Percentiles rank a stretch among this genome's conserved stretches.
Evolutionary conservation across 2,888 invertebrate genomes (phyloP).

Genomic region (Epsilonema sp.): DNA sequence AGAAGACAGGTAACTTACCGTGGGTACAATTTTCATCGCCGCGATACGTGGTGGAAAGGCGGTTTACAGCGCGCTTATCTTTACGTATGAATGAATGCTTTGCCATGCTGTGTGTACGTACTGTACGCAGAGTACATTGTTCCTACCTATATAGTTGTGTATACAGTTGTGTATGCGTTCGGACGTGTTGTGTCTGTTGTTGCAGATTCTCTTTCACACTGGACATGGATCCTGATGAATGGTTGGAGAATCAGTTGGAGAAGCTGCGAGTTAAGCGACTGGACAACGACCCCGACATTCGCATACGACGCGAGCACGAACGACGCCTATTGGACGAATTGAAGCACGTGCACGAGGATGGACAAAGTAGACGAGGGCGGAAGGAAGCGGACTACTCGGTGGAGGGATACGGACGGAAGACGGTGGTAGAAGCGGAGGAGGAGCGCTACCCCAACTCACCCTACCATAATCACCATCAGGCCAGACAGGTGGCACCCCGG

Average conservation of each 20-base stretch:
- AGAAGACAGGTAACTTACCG: no score
- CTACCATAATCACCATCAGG: neutral
- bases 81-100: no score
- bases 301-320: conserved; percentile 26
- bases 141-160: no score
- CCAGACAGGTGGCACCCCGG: no score
- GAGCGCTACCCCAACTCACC: conserved; percentile 10
- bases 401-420: conserved; percentile 6
- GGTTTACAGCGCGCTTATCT: no score
- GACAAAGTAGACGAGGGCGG: conserved; percentile 4
- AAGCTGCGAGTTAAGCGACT: conserved; percentile 17
- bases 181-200: no score
- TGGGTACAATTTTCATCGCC: no score
- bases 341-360: conserved; percentile 16
- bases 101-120: no score
- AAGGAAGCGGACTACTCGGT: conserved; percentile 10
- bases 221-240: conserved; percentile 17
- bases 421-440: conserved; percentile 17
- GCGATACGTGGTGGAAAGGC: no score
- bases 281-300: conserved; percentile 16
- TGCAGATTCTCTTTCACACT: neutral
- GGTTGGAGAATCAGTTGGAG: conserved; percentile 15
- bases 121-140: no score
- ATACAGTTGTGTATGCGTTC: no score
- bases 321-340: conserved; percentile 28